These are phyloP conservation scores for Acropora yongei DNA, from an alignment of 64 coral and sea anemone genomes.

Conservation along the genomic window DNA sequence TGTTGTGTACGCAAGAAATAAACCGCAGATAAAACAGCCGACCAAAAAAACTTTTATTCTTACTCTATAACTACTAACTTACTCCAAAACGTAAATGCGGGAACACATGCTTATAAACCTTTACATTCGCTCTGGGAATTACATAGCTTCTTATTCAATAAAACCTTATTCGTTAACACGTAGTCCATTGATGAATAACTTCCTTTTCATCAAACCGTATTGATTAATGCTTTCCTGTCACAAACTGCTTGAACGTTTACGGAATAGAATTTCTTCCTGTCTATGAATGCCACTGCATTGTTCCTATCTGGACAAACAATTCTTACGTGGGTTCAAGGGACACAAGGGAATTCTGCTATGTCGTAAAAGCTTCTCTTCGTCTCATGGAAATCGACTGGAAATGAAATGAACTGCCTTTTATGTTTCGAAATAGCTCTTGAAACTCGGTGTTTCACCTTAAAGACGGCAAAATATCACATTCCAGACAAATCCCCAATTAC, in stretches of 20 bases:
- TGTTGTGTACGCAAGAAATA: no score
- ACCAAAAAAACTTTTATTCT: no score
- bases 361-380: background rate
- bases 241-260: background rate
- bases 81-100: no score
- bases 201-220: no score
- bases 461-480: background rate
- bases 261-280: background rate
- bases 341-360: background rate
- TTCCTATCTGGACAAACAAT: constrained; percentile 8
- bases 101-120: no score
- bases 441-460: background rate
- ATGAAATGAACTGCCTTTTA: background rate
- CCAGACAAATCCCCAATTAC: background rate
- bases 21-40: no score
- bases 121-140: no score
- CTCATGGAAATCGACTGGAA: background rate
- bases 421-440: background rate
- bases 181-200: no score
- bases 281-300: background rate
- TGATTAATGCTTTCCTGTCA: no score
- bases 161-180: no score
- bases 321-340: background rate
- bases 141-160: no score
- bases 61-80: no score